Conservation (phyloP, 2,797 vertebrate genomes). For the Helarctos malayanus region DNA sequence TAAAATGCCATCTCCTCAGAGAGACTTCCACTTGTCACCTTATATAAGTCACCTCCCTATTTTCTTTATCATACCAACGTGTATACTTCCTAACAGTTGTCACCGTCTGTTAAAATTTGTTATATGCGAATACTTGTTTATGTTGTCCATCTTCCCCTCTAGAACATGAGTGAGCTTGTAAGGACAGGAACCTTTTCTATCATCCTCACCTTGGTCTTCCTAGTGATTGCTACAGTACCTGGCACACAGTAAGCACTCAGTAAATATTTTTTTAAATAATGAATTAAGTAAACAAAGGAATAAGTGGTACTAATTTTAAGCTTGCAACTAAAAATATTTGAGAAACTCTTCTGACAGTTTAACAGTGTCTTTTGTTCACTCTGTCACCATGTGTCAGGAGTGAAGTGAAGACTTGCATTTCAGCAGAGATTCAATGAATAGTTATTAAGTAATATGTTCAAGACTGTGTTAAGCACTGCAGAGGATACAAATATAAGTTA, state of each 20-base stretch:
- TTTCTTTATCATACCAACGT: background rate
- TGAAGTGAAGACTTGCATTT: conserved; percentile 16
- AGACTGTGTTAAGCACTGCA: conserved; percentile 31
- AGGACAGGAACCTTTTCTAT: background rate
- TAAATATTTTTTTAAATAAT: background rate
- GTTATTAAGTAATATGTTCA: conserved; percentile 38
- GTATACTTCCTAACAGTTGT: background rate
- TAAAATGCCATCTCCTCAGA: conserved; percentile 26
- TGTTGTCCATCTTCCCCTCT: background rate
- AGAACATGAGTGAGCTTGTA: background rate
- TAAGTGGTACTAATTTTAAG: conserved; percentile 49
- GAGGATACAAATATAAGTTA: conserved; percentile 55
- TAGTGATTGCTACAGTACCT: background rate
- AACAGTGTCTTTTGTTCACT: background rate
- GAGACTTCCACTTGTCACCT: conserved; percentile 31
- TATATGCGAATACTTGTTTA: background rate
- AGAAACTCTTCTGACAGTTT: conserved; percentile 14
- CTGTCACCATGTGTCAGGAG: background rate
- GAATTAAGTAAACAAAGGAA: conserved; percentile 60
- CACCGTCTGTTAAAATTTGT: background rate
- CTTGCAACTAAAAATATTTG: conserved; percentile 41
- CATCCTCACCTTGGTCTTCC: conserved; percentile 1
- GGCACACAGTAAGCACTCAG: background rate
- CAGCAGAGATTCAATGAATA: conserved; percentile 12
- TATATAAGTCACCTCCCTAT: conserved; percentile 20